Evolutionary conservation across 1,140 invertebrate species (phyloP), one percentile per base, ranked within the genome.

Genomic region (Saccostrea echinata): DNA sequence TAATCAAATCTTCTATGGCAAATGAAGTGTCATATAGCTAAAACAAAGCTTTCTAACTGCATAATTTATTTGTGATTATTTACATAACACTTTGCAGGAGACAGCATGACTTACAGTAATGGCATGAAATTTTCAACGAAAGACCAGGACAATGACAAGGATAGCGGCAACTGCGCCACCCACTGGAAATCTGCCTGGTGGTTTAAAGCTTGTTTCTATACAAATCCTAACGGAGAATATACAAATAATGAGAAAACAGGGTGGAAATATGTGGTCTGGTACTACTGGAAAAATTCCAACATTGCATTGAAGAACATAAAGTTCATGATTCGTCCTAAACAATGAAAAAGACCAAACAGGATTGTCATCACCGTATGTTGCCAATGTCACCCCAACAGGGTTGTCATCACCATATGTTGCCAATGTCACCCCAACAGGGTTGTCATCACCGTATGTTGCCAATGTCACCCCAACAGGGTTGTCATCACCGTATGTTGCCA

Each of bases 111-210:
- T 9, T 83, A 83, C 53, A 16, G 21, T 12, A 53, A 53, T 27
- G 51, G 51, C 6, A 53, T 52, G 43, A 83, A 27, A 9, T 83
- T 83, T 30, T 53, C 81, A 18, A 83, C 81, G 21, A 51, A 18
- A 35, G 81, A 83, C 51, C 81, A 83, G 53, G 81, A 83, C 53
- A 83, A 83, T 9, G 81, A 83, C 27, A 11, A 27, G 21, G 51
- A 24, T 24, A 27, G 53, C 43, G 21, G 81, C 8, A 9, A 55
- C 8, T 83, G 81, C 35, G 81, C 81, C 43, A 83, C 8, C 43
- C 6, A 83, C 12, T 52, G 21, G n/a, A 83, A 53, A 55, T 16
- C 43, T 8, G 81, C n/a, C 13, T 8, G 81, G 43, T 83, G 81
- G 81, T 83, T 53, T 27, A 53, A 83, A 12, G 12, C 21, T 12